Percentiles rank a stretch among this genome's conserved stretches.
phyloP scores from a whole-genome alignment of 2,888 invertebrate species.

The Prosopocoilus inquinatus region DNA sequence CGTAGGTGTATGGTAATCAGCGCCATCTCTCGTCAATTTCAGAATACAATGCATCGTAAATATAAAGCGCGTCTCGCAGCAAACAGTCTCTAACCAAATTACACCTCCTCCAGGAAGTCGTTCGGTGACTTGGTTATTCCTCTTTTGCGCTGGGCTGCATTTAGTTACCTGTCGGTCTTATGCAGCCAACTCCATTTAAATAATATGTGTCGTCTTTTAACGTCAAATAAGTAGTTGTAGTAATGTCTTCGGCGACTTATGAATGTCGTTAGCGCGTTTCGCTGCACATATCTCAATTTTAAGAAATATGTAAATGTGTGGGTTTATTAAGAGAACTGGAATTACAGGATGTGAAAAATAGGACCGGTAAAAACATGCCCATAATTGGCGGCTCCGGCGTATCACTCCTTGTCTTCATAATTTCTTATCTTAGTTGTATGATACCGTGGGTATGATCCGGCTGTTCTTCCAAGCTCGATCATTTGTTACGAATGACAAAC shows the following conservation, averaged over 20 bases:
- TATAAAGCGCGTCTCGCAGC: too few relatives aligned
- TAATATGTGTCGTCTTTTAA: background rate
- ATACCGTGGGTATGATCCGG: too few relatives aligned
- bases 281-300: slow-evolving; percentile 23
- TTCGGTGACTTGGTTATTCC: slow-evolving; percentile 24
- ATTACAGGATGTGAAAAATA: slow-evolving; percentile 23
- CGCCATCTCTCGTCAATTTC: too few relatives aligned
- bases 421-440: too few relatives aligned
- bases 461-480: too few relatives aligned
- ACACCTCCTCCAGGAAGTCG: slow-evolving; percentile 16
- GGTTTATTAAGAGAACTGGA: slow-evolving; percentile 25
- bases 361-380: slow-evolving; percentile 25
- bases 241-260: slow-evolving; percentile 17
- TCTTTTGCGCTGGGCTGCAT: slow-evolving; percentile 14
- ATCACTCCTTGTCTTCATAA: slow-evolving; percentile 17
- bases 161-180: slow-evolving; percentile 10
- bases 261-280: slow-evolving; percentile 21
- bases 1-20: too few relatives aligned
- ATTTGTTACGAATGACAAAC: too few relatives aligned
- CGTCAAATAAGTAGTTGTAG: slow-evolving; percentile 12
- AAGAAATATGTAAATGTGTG: slow-evolving; percentile 28
- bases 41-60: too few relatives aligned
- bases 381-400: slow-evolving; percentile 33
- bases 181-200: background rate
- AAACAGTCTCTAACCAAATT: slow-evolving; percentile 12